phyloP scores from a whole-genome alignment of 2,113 vertebrate genomes.

The Gambusia affinis region DNA sequence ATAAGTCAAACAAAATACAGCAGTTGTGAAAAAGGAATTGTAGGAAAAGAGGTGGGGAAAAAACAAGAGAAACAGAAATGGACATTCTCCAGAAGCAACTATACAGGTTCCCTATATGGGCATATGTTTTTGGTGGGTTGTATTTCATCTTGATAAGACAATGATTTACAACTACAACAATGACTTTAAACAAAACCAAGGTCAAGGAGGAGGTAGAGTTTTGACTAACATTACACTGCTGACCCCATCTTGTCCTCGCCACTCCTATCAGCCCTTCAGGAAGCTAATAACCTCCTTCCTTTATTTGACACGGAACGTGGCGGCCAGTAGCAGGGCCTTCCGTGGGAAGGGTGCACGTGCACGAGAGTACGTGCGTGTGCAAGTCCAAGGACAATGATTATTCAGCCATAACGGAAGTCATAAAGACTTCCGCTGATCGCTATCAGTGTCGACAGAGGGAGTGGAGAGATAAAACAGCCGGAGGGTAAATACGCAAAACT shows the following conservation, averaged over 20 bases:
- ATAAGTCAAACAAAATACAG: too few relatives aligned
- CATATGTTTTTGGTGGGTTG: too few relatives aligned
- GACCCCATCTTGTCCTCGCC: slow-evolving; percentile 60
- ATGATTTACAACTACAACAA: too few relatives aligned
- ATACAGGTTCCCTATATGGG: too few relatives aligned
- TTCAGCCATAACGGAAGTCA: slow-evolving; percentile 71
- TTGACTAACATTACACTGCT: slow-evolving; percentile 20
- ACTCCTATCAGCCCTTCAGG: slow-evolving; percentile 54
- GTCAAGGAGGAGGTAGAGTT: slow-evolving; percentile 7
- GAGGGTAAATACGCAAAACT: slow-evolving; percentile 35
- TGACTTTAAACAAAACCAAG: neutral
- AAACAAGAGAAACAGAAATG: too few relatives aligned
- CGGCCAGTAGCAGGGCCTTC: neutral
- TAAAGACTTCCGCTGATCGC: slow-evolving; percentile 70
- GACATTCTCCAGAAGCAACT: too few relatives aligned
- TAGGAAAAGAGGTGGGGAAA: too few relatives aligned
- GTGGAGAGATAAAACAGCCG: slow-evolving; percentile 49
- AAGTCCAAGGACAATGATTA: slow-evolving; percentile 54
- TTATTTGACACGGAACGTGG: slow-evolving; percentile 48
- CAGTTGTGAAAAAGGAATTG: too few relatives aligned
- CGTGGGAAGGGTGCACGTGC: slow-evolving; percentile 5
- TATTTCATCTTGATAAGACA: too few relatives aligned
- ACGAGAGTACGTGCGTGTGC: slow-evolving; percentile 21
- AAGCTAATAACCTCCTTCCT: slow-evolving; percentile 75
- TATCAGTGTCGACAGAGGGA: slow-evolving; percentile 60